These are phyloP conservation scores for Acipenser transmontanus DNA, from an alignment of 2,797 vertebrate genomes.

Conservation along the genomic window DNA sequence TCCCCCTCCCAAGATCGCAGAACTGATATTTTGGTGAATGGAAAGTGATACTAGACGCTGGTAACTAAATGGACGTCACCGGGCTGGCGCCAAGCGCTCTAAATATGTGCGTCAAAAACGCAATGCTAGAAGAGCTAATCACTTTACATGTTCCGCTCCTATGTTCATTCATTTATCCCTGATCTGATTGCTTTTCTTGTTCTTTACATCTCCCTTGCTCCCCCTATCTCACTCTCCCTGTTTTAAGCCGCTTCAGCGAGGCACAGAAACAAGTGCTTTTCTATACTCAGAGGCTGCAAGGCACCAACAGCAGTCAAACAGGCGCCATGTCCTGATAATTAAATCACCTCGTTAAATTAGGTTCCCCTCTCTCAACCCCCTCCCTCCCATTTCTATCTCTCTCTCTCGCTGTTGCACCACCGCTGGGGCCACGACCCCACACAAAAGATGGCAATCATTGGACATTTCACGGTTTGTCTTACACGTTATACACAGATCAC, in stretches of 20 bases:
- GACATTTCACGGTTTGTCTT: neutral
- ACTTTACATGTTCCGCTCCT: slow-evolving; percentile 41
- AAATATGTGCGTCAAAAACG: slow-evolving; percentile 60
- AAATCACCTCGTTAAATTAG: slow-evolving; percentile 22
- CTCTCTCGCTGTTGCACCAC: neutral
- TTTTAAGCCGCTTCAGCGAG: slow-evolving; percentile 8
- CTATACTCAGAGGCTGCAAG: neutral
- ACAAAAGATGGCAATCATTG: neutral
- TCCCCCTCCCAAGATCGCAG: slow-evolving; percentile 23
- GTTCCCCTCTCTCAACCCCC: too few species aligned
- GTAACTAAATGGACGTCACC: slow-evolving; percentile 46
- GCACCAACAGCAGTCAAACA: slow-evolving; percentile 9
- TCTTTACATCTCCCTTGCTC: neutral
- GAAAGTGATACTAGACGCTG: slow-evolving; percentile 43
- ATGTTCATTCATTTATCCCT: slow-evolving; percentile 39
- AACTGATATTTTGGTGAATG: slow-evolving; percentile 39
- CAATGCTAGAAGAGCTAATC: slow-evolving; percentile 53
- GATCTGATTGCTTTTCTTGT: neutral
- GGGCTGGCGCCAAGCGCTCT: slow-evolving; percentile 61
- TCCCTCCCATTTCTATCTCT: neutral
- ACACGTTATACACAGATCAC: neutral
- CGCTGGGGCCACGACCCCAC: neutral
- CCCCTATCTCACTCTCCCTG: neutral
- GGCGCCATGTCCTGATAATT: slow-evolving; percentile 18
- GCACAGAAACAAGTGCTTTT: slow-evolving; percentile 4